Base-by-base conservation (phyloP, 1,140 invertebrate species). In the Galendromus occidentalis region DNA sequence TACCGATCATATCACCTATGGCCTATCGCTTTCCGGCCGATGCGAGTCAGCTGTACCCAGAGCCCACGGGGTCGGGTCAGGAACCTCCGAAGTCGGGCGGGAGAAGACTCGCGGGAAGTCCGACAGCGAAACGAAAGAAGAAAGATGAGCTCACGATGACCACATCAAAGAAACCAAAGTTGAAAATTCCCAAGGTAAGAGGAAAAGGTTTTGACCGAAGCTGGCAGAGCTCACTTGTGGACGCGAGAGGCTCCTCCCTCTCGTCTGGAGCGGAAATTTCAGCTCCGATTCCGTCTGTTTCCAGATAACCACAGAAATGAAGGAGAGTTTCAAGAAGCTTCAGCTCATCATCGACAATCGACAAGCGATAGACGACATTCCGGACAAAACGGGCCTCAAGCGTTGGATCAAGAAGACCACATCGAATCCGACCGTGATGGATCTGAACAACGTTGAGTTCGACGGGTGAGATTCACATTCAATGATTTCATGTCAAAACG, bases 381-480 rank as follows among this genome's bases (percentile, higher is more conserved):
- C 25, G 22, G 51, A 59, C 33, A 59, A 59, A 33, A 33, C 51
- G 12, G 14, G 14, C 14, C 14, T 59, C 51, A 59, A 29, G 51
- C 51, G 51, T 33, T 59, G 51, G 51, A 59, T 59, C 51, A 59
- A 59, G 51, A 59, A 22, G 51, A 59, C 51, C 2, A 25, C 25
- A 14, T 18, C 14, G 14, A 59, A 59, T 59, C 51, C 51, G 2
- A 59, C 51, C 20, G 51, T 59, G 25, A 59, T 59, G 51, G 51
- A 59, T 33, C 51, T 59, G 25, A 59, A 59, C 51, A 59, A 59
- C 51, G 51, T 59, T 22, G 51, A 59, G 51, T 59, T 59, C 22
- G 51, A 59, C 25, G 51, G 51, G 51, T 59, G 51, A 59, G 51
- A 20, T 1, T 4, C 25, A 39, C 33, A 9, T 9, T 39, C 33